Evolutionary conservation across 1,140 invertebrate species (phyloP).

Genomic region (Phortica variegata): DNA sequence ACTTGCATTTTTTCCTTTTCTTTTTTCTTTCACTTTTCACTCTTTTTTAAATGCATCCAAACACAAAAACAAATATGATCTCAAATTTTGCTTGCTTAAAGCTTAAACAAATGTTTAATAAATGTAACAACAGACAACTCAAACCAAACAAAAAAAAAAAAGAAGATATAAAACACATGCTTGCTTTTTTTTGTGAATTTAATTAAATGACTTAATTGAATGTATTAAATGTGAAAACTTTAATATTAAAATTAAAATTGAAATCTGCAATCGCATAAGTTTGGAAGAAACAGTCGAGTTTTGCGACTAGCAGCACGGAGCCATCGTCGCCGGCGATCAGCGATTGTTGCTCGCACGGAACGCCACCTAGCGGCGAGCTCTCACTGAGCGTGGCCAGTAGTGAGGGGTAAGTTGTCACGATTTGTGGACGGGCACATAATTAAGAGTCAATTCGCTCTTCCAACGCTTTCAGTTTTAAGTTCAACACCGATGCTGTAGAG

Average conservation of each 20-base stretch:
- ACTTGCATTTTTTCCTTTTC: background rate
- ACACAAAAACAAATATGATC: background rate
- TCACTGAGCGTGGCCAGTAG: constrained; percentile 66
- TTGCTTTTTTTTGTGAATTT: background rate
- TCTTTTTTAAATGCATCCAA: background rate
- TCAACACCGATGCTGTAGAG: constrained; percentile 7
- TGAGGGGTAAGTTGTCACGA: constrained; percentile 60
- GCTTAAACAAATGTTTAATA: too few species aligned
- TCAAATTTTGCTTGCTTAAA: constrained; percentile 1
- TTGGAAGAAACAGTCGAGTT: constrained; percentile 55
- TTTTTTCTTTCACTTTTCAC: constrained; percentile 1
- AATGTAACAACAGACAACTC: too few species aligned
- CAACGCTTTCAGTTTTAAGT: background rate
- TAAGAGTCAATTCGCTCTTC: background rate
- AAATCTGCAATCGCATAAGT: too few species aligned
- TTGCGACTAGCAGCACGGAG: constrained; percentile 61
- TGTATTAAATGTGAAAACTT: too few species aligned
- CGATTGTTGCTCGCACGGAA: constrained; percentile 60
- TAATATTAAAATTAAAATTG: constrained; percentile 9
- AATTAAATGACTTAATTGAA: background rate
- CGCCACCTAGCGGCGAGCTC: constrained; percentile 64
- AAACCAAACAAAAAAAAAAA: background rate
- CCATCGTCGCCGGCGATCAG: constrained; percentile 70
- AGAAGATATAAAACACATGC: background rate
- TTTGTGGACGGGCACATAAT: constrained; percentile 3